phyloP scores from a whole-genome alignment of 2,113 vertebrate species.

The Numida meleagris region DNA sequence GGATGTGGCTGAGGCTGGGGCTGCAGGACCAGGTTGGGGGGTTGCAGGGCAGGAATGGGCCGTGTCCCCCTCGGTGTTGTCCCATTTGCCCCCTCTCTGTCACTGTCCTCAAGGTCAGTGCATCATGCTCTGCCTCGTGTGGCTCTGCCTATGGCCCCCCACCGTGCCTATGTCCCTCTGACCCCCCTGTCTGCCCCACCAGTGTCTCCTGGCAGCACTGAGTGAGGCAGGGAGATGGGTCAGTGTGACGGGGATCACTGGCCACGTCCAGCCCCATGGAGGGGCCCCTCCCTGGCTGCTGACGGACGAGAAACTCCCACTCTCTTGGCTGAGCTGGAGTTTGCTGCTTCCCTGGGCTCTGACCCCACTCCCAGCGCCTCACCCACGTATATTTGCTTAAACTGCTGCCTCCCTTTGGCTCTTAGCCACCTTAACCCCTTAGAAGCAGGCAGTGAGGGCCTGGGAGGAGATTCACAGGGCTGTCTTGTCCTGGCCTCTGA shows the following conservation, averaged over 20 bases:
- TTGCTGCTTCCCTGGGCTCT: background rate
- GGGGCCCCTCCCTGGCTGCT: background rate
- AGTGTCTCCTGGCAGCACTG: background rate
- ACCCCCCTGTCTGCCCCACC: background rate
- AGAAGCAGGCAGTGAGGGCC: background rate
- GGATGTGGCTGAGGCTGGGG: background rate
- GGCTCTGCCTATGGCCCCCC: background rate
- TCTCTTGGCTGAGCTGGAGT: background rate
- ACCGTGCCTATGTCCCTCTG: background rate
- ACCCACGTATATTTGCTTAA: background rate
- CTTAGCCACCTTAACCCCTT: background rate
- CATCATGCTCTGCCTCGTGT: background rate
- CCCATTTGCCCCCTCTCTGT: background rate
- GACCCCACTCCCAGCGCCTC: background rate
- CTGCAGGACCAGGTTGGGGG: background rate
- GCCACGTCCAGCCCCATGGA: background rate
- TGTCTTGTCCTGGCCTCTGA: background rate
- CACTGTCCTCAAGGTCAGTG: background rate
- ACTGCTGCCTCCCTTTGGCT: background rate
- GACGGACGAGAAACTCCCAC: background rate
- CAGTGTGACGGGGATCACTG: fast-evolving
- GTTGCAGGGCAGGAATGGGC: background rate
- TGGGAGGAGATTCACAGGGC: fast-evolving
- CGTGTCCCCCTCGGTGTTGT: fast-evolving
- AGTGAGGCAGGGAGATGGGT: fast-evolving